Evolutionary conservation across 30 jellyfish, hydroid and myxozoan genomes (phyloP).

Genomic region (Rhopilema esculentum): DNA sequence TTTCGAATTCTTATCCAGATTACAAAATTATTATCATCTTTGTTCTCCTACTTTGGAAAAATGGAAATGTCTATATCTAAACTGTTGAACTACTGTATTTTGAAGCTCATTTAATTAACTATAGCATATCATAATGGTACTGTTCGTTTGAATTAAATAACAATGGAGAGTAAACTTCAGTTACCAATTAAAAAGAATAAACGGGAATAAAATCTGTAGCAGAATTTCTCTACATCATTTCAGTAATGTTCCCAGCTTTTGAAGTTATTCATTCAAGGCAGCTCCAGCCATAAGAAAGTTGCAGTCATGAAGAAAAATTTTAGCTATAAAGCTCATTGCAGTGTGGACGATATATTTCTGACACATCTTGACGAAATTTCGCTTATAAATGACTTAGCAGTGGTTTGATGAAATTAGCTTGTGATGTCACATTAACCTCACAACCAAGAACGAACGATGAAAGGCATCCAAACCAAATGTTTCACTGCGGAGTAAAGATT

Average conservation of each 20-base stretch:
- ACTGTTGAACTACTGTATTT: neutral
- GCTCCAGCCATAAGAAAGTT: too few species aligned
- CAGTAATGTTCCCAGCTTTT: neutral
- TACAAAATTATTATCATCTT: neutral
- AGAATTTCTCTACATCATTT: neutral
- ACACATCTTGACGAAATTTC: too few species aligned
- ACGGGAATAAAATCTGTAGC: neutral
- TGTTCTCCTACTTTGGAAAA: neutral
- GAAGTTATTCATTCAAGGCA: too few species aligned
- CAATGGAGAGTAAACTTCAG: neutral
- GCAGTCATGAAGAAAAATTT: too few species aligned
- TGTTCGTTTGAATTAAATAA: neutral
- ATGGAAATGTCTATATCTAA: neutral
- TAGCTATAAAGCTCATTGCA: too few species aligned
- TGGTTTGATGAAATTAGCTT: too few species aligned
- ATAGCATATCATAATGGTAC: neutral
- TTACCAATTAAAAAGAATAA: neutral
- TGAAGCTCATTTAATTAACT: neutral
- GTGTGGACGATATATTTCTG: too few species aligned
- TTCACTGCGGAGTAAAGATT: too few species aligned
- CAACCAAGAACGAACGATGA: too few species aligned
- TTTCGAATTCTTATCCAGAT: neutral
- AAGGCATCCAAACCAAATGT: too few species aligned
- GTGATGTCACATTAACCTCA: too few species aligned
- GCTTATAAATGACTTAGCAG: too few species aligned